Percentiles rank a stretch among this genome's conserved stretches.
phyloP scores from a whole-genome alignment of 2,113 vertebrate genomes.

The Ivindomyrus marchei region DNA sequence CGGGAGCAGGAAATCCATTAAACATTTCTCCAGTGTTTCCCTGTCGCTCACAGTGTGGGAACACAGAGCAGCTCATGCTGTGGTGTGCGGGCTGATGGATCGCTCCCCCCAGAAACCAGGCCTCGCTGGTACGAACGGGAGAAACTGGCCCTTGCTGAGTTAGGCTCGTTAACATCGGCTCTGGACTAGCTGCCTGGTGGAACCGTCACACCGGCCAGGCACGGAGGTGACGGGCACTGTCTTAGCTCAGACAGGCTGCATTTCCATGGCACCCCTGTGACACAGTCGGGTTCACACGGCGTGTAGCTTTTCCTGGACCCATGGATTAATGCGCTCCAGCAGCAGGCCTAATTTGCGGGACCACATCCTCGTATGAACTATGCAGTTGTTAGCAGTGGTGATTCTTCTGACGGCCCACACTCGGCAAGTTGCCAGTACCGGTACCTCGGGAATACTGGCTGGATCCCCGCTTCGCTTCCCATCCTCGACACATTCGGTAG shows the following conservation, averaged over 20 bases:
- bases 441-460: slow-evolving; percentile 9
- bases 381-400: background rate
- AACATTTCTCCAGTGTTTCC: background rate
- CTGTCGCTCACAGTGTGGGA: background rate
- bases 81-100: background rate
- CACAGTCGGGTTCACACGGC: background rate
- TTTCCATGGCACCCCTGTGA: background rate
- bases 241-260: background rate
- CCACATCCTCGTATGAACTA: slow-evolving; percentile 14
- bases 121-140: background rate
- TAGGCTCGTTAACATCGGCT: background rate
- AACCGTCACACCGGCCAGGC: background rate
- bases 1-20: background rate
- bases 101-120: background rate
- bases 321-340: slow-evolving; percentile 18
- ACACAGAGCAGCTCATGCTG: background rate
- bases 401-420: background rate
- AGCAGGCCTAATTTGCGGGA: slow-evolving; percentile 35
- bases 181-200: background rate
- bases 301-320: background rate
- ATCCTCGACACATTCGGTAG: slow-evolving; percentile 12
- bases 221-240: background rate
- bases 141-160: background rate
- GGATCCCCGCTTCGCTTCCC: slow-evolving; percentile 13
- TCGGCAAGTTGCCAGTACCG: slow-evolving; percentile 13